phyloP scores from a whole-genome alignment of 2,888 invertebrate genomes.

The Aspidiotus destructor region DNA sequence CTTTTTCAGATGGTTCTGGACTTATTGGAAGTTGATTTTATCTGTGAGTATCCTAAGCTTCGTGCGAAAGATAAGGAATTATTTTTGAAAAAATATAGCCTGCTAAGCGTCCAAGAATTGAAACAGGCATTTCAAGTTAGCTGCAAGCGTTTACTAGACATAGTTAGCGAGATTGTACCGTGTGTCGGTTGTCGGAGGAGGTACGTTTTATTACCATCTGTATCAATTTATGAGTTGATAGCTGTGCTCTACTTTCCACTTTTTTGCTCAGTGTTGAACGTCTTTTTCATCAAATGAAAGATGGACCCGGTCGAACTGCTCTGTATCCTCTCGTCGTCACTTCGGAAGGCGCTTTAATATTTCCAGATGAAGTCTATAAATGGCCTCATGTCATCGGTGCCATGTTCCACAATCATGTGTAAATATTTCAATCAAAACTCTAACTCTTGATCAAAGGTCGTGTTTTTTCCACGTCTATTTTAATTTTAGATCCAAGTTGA shows the following conservation, averaged over 20 bases:
- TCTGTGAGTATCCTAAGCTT: constrained; percentile 55
- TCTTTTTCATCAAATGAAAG: constrained; percentile 67
- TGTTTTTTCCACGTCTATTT: constrained; percentile 32
- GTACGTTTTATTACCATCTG: constrained; percentile 44
- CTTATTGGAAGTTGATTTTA: constrained; percentile 71
- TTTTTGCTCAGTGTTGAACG: constrained; percentile 66
- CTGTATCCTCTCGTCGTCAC: constrained; percentile 71
- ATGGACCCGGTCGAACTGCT: constrained; percentile 73
- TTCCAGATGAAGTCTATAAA: constrained; percentile 55
- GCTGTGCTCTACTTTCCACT: background rate
- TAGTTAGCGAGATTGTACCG: constrained; percentile 81
- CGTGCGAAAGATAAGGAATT: constrained; percentile 49
- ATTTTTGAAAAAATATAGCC: constrained; percentile 70
- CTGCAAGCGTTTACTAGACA: constrained; percentile 68
- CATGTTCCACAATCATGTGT: constrained; percentile 81
- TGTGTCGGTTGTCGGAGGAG: constrained; percentile 90
- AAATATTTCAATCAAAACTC: constrained; percentile 37
- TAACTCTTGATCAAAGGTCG: background rate
- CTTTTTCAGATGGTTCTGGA: constrained; percentile 78
- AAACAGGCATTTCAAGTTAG: constrained; percentile 72
- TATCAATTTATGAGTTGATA: background rate
- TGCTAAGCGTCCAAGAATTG: constrained; percentile 66
- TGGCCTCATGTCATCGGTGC: constrained; percentile 73
- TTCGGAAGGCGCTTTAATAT: constrained; percentile 24
- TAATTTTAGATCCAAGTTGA: constrained; percentile 54